These are phyloP conservation scores for Venustoraphidia nigricollis DNA, from an alignment of 2,888 invertebrate genomes.

Conservation along the genomic window DNA sequence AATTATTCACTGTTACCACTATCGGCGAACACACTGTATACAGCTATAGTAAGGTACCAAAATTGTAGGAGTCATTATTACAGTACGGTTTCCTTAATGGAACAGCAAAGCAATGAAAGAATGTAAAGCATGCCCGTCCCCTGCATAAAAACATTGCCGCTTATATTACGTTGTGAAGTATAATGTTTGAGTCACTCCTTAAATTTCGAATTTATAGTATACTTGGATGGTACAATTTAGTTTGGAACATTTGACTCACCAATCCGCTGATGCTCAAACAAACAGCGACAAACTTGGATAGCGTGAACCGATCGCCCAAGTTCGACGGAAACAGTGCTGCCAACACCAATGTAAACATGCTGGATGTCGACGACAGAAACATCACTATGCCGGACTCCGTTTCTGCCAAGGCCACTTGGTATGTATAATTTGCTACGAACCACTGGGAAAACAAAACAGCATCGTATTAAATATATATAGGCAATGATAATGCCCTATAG, in stretches of 20 bases:
- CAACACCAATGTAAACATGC: constrained; percentile 75
- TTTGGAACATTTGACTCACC: constrained; percentile 34
- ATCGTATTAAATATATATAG: no score
- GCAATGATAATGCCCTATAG: no score
- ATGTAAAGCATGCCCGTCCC: background rate
- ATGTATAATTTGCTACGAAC: constrained; percentile 88
- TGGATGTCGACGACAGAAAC: constrained; percentile 75
- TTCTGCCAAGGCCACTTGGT: constrained; percentile 73
- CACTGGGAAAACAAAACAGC: constrained; percentile 47
- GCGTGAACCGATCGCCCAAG: constrained; percentile 65
- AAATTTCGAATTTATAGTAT: no score
- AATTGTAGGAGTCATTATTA: no score
- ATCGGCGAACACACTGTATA: no score
- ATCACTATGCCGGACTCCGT: constrained; percentile 78
- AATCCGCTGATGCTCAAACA: constrained; percentile 61
- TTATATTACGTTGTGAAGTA: no score
- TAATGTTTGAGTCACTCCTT: no score
- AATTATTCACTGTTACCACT: no score
- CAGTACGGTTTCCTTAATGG: no score
- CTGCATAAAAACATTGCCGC: no score
- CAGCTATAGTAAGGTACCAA: no score
- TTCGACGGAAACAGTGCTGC: constrained; percentile 78
- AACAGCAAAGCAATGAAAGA: background rate
- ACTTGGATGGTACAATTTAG: background rate
- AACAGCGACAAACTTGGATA: constrained; percentile 73